Evolutionary conservation across 2,113 vertebrate species (phyloP), one percentile per base, ranked within the genome.

Genomic region (Epinephelus lanceolatus): DNA sequence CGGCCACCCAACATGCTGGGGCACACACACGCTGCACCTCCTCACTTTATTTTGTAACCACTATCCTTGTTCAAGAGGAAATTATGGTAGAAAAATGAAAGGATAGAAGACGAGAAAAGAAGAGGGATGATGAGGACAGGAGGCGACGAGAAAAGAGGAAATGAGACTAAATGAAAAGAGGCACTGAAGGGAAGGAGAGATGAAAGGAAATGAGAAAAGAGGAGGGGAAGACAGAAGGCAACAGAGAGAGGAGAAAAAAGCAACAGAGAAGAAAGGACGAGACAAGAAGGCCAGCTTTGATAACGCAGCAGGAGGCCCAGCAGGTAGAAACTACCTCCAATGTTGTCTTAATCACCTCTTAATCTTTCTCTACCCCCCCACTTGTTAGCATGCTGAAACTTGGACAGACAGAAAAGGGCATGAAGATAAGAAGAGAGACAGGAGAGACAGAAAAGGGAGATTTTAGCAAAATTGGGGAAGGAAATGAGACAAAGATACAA

Each of bases 271-370:
- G 65, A 86, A 78, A 56, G 71, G 27, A 72, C 62, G 33, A 81
- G 73, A 78, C 59, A 67, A 84, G 73, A 65, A 68, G 69, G 61
- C 15, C 37, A 27, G 71, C 53, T 76, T 45, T 84, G 77, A 84
- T 62, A 74, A 82, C 67, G 30, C 85, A 77, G 66, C 69, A 61
- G 77, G 86, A 81, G n/a, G 73, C 76, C 55, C 84, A 83, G 86
- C 78, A 85, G 77, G 85, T 83, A 84, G 51, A 67, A 84, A 63
- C 68, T 53, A 77, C 86, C 68, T 83, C 55, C 70, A 88, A 23
- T 69, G 78, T 79, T 81, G 61, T 80, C 71, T 76, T 81, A 86
- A 89, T 91, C 81, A 89, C 85, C 85, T 84, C 76, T 83, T 84
- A 83, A 81, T 86, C 86, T 73, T 37, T 40, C 49, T 30, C 52